These are phyloP conservation scores for Lysiphlebus fabarum DNA, from an alignment of 1,140 invertebrate species.

Conservation along the genomic window DNA sequence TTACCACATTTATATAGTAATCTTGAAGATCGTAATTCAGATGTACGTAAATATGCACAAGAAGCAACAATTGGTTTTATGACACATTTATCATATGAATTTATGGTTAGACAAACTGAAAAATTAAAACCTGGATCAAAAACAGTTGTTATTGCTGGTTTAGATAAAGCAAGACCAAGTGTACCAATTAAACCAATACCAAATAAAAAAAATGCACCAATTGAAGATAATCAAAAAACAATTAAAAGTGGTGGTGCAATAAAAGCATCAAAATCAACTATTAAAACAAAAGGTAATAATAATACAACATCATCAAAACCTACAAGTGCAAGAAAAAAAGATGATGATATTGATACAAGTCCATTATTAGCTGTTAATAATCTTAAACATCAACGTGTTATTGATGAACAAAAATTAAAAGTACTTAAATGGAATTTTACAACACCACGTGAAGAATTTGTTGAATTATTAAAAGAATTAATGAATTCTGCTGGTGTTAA, in stretches of 20 bases:
- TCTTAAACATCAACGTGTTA: constrained; percentile 84
- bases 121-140: constrained; percentile 88
- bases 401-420: constrained; percentile 90
- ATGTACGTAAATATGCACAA: constrained; percentile 85
- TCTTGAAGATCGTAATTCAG: constrained; percentile 86
- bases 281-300: constrained; percentile 36
- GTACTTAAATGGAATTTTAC: constrained; percentile 96
- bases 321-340: constrained; percentile 68
- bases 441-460: constrained; percentile 87
- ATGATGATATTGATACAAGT: constrained; percentile 80
- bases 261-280: constrained; percentile 43
- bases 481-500: constrained; percentile 87
- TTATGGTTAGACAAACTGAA: constrained; percentile 73
- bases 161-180: constrained; percentile 84
- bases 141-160: constrained; percentile 68
- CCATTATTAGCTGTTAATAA: constrained; percentile 81
- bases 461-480: constrained; percentile 85
- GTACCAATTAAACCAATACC: constrained; percentile 80
- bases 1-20: constrained; percentile 78
- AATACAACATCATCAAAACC: constrained; percentile 37
- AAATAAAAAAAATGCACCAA: constrained; percentile 54
- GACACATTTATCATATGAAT: constrained; percentile 86
- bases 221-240: constrained; percentile 53
- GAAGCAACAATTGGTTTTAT: constrained; percentile 89
- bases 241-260: constrained; percentile 59